phyloP scores from a whole-genome alignment of 2,888 invertebrate species.

The Andrena chrysosceles region DNA sequence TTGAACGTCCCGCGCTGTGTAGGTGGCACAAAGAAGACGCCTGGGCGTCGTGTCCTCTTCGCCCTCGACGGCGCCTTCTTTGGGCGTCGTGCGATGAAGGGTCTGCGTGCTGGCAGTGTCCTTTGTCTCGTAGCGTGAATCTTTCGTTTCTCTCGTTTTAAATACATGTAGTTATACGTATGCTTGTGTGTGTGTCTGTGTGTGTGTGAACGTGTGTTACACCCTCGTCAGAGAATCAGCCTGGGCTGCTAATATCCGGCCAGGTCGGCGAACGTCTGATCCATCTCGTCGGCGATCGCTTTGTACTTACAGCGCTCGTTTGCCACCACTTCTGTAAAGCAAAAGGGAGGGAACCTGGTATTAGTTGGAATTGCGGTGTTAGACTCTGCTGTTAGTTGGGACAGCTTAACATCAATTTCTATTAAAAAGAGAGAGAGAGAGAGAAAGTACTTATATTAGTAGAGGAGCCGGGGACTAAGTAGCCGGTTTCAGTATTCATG shows the following conservation, averaged over 20 bases:
- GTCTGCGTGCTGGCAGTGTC: slow-evolving; percentile 73
- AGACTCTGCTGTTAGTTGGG: slow-evolving; percentile 45
- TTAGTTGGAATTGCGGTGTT: slow-evolving; percentile 70
- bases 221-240: slow-evolving; percentile 44
- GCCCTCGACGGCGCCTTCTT: slow-evolving; percentile 16
- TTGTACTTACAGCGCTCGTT: slow-evolving; percentile 99
- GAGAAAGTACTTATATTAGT: slow-evolving; percentile 47
- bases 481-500: not conserved
- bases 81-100: slow-evolving; percentile 61
- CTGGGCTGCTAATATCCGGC: slow-evolving; percentile 91
- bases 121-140: slow-evolving; percentile 60
- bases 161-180: slow-evolving; percentile 39
- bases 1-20: slow-evolving; percentile 42
- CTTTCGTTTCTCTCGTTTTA: slow-evolving; percentile 37
- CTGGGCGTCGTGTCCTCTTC: slow-evolving; percentile 32
- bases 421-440: slow-evolving; percentile 63
- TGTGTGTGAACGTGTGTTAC: slow-evolving; percentile 17
- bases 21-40: slow-evolving; percentile 28
- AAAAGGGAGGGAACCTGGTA: slow-evolving; percentile 72
- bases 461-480: not conserved
- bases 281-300: slow-evolving; percentile 98
- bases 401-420: slow-evolving; percentile 36
- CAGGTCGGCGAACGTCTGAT: slow-evolving; percentile 97
- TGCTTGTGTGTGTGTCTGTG: slow-evolving; percentile 8
- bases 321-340: slow-evolving; percentile 92